These are phyloP conservation scores for Podarcis cretensis DNA, from an alignment of 2,113 vertebrate genomes.

Conservation along the genomic window DNA sequence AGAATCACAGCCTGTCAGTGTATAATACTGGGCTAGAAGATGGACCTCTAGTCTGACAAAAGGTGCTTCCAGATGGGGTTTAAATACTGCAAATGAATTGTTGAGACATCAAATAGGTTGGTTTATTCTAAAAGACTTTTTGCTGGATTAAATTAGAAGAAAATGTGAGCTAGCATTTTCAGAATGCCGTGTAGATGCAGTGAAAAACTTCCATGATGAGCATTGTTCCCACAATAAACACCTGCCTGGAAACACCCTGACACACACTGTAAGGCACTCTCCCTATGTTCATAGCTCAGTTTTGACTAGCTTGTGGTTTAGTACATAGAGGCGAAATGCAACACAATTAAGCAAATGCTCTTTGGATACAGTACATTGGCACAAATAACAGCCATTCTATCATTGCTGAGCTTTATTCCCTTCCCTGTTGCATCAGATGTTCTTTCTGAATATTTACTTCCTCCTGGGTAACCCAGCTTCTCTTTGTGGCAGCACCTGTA, in stretches of 20 bases:
- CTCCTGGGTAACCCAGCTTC: not conserved
- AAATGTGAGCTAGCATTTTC: too few relatives aligned
- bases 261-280: not conserved
- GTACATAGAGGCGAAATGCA: not conserved
- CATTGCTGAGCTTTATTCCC: not conserved
- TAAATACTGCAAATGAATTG: too few relatives aligned
- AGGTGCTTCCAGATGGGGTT: too few relatives aligned
- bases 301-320: not conserved
- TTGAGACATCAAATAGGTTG: too few relatives aligned
- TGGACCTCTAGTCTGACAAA: not conserved
- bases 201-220: too few relatives aligned
- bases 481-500: slow-evolving; percentile 24
- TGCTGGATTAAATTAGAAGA: too few relatives aligned
- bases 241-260: too few relatives aligned
- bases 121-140: too few relatives aligned
- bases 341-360: not conserved
- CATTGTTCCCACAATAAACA: too few relatives aligned
- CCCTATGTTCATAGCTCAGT: not conserved
- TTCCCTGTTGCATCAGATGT: not conserved
- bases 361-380: not conserved
- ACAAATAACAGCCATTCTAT: not conserved
- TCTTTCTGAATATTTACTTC: slow-evolving; percentile 30
- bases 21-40: not conserved
- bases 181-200: too few relatives aligned
- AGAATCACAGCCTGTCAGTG: too few relatives aligned